These are phyloP conservation scores for Myiagra hebetior DNA, from an alignment of 2,113 vertebrate genomes.

Conservation along the genomic window DNA sequence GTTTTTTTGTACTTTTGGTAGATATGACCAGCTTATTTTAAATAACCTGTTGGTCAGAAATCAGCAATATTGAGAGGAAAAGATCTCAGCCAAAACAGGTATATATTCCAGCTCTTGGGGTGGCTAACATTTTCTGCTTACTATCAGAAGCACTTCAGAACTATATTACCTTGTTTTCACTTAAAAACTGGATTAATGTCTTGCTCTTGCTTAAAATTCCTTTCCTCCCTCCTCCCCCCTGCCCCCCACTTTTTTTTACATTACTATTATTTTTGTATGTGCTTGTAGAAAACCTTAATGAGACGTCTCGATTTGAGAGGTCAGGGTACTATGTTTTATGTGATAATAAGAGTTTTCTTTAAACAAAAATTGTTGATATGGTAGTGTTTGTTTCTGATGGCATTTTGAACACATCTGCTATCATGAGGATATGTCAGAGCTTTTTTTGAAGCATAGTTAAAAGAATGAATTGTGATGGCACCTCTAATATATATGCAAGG, in stretches of 20 bases:
- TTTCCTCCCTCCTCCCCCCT: rapidly evolving
- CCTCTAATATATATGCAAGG: neutral
- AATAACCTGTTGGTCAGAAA: neutral
- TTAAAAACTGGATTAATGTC: neutral
- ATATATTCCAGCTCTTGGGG: neutral
- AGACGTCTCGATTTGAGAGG: neutral
- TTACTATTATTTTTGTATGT: neutral
- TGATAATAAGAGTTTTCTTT: neutral
- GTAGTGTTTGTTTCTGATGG: neutral
- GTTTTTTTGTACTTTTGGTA: neutral
- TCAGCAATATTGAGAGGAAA: neutral
- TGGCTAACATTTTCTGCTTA: neutral
- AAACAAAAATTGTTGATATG: neutral
- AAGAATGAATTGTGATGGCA: neutral
- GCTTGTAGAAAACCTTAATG: neutral
- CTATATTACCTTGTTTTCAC: neutral
- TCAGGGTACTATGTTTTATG: neutral
- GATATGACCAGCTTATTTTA: neutral
- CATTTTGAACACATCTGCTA: neutral
- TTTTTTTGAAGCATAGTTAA: neutral
- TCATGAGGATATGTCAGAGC: neutral
- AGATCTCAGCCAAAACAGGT: neutral
- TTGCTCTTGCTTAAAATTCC: neutral
- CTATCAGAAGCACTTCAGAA: neutral
- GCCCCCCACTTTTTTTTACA: rapidly evolving